A percentile compares a stretch with the other conserved stretches of the same genome.
These are phyloP conservation scores for Drosophila neotestacea DNA, from an alignment of 2,888 invertebrate genomes.

Conservation along the genomic window DNA sequence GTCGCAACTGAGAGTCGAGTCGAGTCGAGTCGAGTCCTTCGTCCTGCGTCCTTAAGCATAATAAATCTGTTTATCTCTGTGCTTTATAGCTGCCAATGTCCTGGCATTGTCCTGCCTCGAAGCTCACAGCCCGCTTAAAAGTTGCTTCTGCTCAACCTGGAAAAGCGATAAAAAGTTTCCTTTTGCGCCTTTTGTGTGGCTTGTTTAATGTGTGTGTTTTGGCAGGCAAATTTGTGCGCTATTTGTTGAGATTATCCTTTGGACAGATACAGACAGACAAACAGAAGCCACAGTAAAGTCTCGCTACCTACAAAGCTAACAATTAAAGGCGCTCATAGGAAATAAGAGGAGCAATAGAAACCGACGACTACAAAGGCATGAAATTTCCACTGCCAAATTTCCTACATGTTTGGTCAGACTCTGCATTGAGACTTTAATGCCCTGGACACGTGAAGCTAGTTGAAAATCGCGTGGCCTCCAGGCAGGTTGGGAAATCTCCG, in stretches of 20 bases:
- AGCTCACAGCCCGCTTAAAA: conserved; percentile 42
- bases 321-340: conserved; percentile 35
- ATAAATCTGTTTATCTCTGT: conserved; percentile 78
- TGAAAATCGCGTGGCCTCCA: conserved; percentile 27
- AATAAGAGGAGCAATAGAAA: conserved; percentile 39
- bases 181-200: conserved; percentile 48
- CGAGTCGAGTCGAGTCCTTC: not conserved
- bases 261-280: conserved; percentile 1
- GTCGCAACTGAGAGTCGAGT: conserved; percentile 29
- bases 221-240: conserved; percentile 59
- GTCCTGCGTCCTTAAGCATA: conserved; percentile 59
- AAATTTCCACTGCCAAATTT: conserved; percentile 16
- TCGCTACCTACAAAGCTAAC: not conserved
- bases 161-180: conserved; percentile 61
- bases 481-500: not conserved
- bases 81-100: conserved; percentile 64
- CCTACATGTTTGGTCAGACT: not conserved
- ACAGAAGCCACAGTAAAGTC: not conserved
- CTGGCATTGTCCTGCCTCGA: conserved; percentile 51
- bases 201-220: conserved; percentile 42
- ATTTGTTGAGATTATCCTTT: conserved; percentile 55
- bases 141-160: conserved; percentile 50
- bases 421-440: conserved; percentile 41
- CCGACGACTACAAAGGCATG: conserved; percentile 31
- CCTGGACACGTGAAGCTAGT: conserved; percentile 1